Percentiles rank a stretch among this genome's conserved stretches.
Evolutionary conservation across 2,113 vertebrate genomes (phyloP).

Genomic region (Rhagologus leucostigma): DNA sequence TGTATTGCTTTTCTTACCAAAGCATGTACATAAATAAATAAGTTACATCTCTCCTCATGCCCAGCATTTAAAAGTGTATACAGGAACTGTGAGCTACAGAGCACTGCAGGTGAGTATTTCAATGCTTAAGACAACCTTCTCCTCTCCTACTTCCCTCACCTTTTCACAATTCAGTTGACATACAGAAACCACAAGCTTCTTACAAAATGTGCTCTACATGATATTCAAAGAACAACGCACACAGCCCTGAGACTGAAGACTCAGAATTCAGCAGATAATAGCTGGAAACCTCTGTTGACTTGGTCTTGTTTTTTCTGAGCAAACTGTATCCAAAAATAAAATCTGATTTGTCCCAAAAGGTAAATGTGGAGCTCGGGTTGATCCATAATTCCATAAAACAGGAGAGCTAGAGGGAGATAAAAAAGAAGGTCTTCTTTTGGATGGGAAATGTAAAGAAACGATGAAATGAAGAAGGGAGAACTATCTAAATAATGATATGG

Average conservation of each 20-base stretch:
- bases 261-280: neutral
- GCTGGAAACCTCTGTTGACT: neutral
- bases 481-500: neutral
- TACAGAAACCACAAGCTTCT: neutral
- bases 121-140: neutral
- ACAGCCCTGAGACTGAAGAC: neutral
- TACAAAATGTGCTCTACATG: neutral
- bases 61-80: neutral
- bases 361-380: neutral
- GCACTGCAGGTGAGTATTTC: neutral
- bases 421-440: neutral
- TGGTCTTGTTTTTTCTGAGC: neutral
- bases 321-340: neutral
- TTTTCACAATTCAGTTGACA: neutral
- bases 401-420: fast-evolving
- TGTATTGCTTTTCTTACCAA: neutral
- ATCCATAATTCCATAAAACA: neutral
- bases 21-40: neutral
- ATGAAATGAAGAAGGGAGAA: neutral
- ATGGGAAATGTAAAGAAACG: neutral
- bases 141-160: neutral
- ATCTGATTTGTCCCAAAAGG: neutral
- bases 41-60: neutral
- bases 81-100: neutral
- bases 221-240: neutral